These are phyloP conservation scores for Eira barbara DNA, from an alignment of 2,113 vertebrate species.

Conservation along the genomic window DNA sequence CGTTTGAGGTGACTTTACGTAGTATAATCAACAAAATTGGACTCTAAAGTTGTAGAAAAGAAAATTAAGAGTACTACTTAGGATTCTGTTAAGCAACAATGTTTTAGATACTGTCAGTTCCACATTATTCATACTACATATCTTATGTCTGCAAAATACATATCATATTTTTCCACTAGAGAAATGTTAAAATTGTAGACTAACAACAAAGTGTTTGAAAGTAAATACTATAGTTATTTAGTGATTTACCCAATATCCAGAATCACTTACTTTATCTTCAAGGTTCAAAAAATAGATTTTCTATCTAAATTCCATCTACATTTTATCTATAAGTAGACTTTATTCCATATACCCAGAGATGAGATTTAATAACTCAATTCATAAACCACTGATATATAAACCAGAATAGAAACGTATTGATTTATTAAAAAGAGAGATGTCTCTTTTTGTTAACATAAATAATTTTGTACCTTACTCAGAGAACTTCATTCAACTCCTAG, in stretches of 20 bases:
- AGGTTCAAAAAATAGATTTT: not conserved
- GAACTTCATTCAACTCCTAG: not conserved
- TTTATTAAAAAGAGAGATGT: not conserved
- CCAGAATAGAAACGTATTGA: not conserved
- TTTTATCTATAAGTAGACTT: not conserved
- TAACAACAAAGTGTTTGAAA: not conserved
- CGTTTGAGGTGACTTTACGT: not conserved
- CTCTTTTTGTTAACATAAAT: conserved; percentile 26
- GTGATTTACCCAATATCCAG: not conserved
- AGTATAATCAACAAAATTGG: not conserved
- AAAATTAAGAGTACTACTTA: not conserved
- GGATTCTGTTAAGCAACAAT: not conserved
- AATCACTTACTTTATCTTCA: not conserved
- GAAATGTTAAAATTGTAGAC: not conserved
- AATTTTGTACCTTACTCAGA: not conserved
- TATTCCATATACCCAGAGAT: not conserved
- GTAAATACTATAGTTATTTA: not conserved
- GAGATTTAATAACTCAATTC: not conserved
- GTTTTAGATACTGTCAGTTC: not conserved
- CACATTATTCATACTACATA: not conserved
- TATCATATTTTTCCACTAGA: not conserved
- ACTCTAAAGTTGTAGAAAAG: not conserved
- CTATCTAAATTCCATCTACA: not conserved
- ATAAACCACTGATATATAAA: not conserved
- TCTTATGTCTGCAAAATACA: too few species aligned